phyloP scores from a whole-genome alignment of 2,888 invertebrate genomes.

The Microctonus aethiopoides region DNA sequence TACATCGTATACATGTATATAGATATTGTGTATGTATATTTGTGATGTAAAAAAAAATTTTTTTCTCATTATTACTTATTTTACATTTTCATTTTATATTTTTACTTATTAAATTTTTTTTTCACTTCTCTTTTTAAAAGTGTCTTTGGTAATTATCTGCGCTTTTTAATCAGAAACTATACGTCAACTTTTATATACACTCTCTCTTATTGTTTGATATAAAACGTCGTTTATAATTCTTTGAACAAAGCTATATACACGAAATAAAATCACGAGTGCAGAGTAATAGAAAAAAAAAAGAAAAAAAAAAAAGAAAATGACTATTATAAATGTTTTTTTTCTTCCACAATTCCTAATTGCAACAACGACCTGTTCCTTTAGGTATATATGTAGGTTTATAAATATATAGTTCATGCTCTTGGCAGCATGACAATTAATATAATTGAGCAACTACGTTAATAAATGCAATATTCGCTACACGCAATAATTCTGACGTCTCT shows the following conservation, averaged over 20 bases:
- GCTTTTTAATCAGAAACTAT: slow-evolving; percentile 22
- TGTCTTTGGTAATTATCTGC: slow-evolving; percentile 8
- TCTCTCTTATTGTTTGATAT: not conserved
- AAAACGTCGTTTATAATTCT: slow-evolving; percentile 5
- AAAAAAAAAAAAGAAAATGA: not conserved
- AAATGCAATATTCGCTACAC: not conserved
- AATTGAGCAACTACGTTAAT: slow-evolving; percentile 15
- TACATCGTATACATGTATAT: too few relatives aligned
- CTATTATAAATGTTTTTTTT: slow-evolving; percentile 3
- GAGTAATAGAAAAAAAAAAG: not conserved
- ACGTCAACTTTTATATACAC: not conserved
- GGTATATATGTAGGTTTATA: not conserved
- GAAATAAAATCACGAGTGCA: too few relatives aligned
- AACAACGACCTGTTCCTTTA: slow-evolving; percentile 19
- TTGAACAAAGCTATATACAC: not conserved
- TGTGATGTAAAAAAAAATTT: not conserved
- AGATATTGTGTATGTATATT: too few relatives aligned
- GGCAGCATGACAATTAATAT: slow-evolving; percentile 20
- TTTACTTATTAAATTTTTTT: not conserved
- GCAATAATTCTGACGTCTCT: not conserved
- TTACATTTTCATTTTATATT: not conserved
- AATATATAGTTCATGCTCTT: not conserved
- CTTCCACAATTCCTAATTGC: slow-evolving; percentile 19
- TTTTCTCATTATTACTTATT: not conserved
- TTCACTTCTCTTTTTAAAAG: not conserved